A percentile compares a stretch with the other conserved stretches of the same genome.
Evolutionary conservation across 2,113 vertebrate species (phyloP).

Genomic region (Paralichthys olivaceus): DNA sequence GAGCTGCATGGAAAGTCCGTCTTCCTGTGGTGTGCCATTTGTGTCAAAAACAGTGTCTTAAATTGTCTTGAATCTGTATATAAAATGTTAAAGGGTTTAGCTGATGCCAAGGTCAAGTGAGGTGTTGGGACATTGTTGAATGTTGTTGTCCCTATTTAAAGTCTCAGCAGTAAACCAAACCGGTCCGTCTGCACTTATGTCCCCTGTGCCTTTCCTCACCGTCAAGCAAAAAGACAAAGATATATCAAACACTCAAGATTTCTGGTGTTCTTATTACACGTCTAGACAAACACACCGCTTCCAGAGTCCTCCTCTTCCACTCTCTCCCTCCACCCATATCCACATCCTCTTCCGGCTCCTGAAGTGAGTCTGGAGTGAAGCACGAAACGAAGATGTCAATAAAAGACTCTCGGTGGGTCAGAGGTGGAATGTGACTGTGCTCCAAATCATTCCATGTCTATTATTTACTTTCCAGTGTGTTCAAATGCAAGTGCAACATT

Average conservation of each 20-base stretch:
- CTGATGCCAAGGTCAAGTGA: neutral
- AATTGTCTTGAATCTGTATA: conserved; percentile 2
- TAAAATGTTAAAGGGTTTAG: neutral
- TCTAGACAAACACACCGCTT: conserved; percentile 47
- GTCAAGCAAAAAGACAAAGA: conserved; percentile 3
- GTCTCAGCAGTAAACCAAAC: conserved; percentile 10
- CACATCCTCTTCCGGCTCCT: conserved; percentile 63
- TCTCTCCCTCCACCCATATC: conserved; percentile 54
- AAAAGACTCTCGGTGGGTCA: conserved; percentile 16
- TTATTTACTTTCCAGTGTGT: neutral
- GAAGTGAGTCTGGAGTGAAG: conserved; percentile 21
- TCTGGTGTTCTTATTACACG: conserved; percentile 40
- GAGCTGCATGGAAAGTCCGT: conserved; percentile 9
- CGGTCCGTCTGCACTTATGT: neutral
- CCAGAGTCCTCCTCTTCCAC: conserved; percentile 16
- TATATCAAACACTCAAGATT: conserved; percentile 11
- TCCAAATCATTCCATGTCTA: neutral
- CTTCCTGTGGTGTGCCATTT: conserved; percentile 50
- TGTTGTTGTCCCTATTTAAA: neutral
- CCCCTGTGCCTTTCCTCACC: conserved; percentile 11
- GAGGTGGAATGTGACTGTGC: neutral
- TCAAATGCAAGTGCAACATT: neutral
- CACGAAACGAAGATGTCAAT: conserved; percentile 15
- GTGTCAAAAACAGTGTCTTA: conserved; percentile 28
- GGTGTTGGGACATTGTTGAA: conserved; percentile 1